A percentile compares a stretch with the other conserved stretches of the same genome.
Evolutionary conservation across 2,113 vertebrate species (phyloP).

Genomic region (Chroicocephalus ridibundus): DNA sequence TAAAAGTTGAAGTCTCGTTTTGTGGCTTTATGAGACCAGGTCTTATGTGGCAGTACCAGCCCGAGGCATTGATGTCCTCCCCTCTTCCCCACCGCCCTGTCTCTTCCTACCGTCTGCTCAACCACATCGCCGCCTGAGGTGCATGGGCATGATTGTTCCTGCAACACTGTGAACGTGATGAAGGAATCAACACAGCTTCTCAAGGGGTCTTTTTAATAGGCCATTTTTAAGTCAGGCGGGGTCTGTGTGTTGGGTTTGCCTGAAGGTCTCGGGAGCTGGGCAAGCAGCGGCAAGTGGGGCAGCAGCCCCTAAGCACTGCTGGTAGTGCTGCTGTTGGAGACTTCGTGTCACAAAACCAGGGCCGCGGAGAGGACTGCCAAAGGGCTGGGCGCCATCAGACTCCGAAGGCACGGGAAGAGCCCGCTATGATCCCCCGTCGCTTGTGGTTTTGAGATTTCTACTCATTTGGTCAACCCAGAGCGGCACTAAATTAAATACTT

Average conservation of each 20-base stretch:
- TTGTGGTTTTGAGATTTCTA: neutral
- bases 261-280: neutral
- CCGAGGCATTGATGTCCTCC: accelerated
- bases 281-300: neutral
- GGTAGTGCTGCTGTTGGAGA: neutral
- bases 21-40: neutral
- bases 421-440: accelerated
- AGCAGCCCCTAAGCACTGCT: neutral
- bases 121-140: neutral
- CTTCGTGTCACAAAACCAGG: neutral
- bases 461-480: neutral
- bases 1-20: neutral
- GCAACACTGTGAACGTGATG: neutral
- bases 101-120: neutral
- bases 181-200: neutral
- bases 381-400: neutral
- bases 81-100: accelerated
- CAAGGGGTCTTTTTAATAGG: neutral
- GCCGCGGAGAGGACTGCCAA: neutral
- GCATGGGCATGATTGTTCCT: neutral
- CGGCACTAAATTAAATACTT: neutral
- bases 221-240: neutral
- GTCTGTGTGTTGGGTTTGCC: accelerated
- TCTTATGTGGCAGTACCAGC: neutral
- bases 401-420: neutral